Conservation (phyloP, 1,140 invertebrate species). For the Pentalonia nigronervosa region DNA sequence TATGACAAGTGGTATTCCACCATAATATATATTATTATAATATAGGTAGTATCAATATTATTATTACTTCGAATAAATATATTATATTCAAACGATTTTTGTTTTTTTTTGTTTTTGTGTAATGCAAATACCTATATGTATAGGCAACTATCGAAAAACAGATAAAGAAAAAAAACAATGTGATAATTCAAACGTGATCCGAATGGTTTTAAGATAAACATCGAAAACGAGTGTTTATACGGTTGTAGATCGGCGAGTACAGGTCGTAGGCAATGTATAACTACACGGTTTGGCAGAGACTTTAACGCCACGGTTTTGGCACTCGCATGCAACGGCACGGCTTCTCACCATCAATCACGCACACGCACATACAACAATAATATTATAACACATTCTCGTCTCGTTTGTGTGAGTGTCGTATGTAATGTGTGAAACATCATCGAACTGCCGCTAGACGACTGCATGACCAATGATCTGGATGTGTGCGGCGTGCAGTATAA, state of each 20-base stretch:
- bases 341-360: constrained; percentile 51
- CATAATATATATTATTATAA: background rate
- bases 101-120: background rate
- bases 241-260: background rate
- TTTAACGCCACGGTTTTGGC: constrained; percentile 52
- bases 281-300: constrained; percentile 50
- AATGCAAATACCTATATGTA: background rate
- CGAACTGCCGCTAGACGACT: background rate
- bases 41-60: background rate
- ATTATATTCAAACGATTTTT: background rate
- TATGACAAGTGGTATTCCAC: constrained; percentile 18
- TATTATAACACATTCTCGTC: constrained; percentile 54
- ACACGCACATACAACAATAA: background rate
- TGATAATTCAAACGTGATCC: constrained; percentile 40
- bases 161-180: constrained; percentile 30
- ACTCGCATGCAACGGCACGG: background rate
- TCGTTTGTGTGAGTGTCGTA: constrained; percentile 39
- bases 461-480: constrained; percentile 37
- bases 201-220: constrained; percentile 38
- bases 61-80: background rate
- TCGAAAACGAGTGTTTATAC: background rate
- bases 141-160: background rate
- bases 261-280: background rate
- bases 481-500: background rate
- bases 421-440: constrained; percentile 33